Percentiles rank a stretch among this genome's conserved stretches.
phyloP scores from a whole-genome alignment of 2,888 invertebrate genomes.

The Seira ritae region DNA sequence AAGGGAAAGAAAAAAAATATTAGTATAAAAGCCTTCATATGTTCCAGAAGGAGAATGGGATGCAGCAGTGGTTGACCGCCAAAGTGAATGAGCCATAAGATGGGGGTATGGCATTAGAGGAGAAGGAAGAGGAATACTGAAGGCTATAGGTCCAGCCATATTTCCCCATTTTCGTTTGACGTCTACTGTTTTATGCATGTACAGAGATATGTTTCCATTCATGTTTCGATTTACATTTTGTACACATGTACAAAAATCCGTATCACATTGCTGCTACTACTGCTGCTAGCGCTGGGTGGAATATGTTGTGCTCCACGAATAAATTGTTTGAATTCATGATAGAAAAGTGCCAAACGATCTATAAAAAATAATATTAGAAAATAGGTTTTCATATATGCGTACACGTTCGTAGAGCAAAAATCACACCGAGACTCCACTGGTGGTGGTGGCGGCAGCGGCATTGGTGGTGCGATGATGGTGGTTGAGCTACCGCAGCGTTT shows the following conservation, averaged over 20 bases:
- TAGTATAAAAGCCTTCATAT: conserved; percentile 22
- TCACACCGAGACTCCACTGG: conserved; percentile 35
- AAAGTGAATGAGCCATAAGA: conserved; percentile 42
- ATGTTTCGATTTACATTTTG: too few species aligned
- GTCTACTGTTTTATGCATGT: too few species aligned
- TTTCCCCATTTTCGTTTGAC: conserved; percentile 56
- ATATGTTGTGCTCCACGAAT: too few species aligned
- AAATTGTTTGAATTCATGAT: too few species aligned
- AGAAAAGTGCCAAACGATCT: too few species aligned
- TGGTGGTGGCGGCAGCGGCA: conserved; percentile 21
- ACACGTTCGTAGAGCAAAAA: conserved; percentile 13
- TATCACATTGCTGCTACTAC: too few species aligned
- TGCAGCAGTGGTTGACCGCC: conserved; percentile 29
- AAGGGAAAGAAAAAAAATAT: conserved; percentile 7
- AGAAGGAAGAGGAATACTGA: too few species aligned
- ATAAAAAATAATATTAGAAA: too few species aligned
- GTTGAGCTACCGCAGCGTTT: conserved; percentile 21
- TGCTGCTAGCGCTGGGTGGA: too few species aligned
- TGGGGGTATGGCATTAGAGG: conserved; percentile 47
- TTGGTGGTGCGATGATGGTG: background rate
- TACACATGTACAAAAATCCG: too few species aligned
- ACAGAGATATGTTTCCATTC: too few species aligned
- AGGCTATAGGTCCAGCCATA: conserved; percentile 41
- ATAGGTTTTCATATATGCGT: background rate
- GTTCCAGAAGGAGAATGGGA: conserved; percentile 39